These are phyloP conservation scores for Endotricha flammealis DNA, from an alignment of 2,888 invertebrate genomes.

Conservation along the genomic window DNA sequence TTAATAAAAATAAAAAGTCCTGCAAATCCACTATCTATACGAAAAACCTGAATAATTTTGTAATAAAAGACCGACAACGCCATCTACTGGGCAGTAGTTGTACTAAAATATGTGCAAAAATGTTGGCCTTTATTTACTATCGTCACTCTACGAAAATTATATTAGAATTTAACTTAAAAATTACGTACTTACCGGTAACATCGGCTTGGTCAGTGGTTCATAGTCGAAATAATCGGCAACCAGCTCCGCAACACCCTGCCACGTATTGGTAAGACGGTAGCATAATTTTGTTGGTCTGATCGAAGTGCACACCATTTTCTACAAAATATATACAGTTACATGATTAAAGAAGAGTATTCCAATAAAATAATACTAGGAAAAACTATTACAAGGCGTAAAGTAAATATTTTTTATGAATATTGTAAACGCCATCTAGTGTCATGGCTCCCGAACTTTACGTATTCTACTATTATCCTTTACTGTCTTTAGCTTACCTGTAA, in stretches of 20 bases:
- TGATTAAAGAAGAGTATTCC: too few relatives aligned
- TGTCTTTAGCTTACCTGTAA: conserved; percentile 84
- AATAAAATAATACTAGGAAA: too few relatives aligned
- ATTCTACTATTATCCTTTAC: too few relatives aligned
- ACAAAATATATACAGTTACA: conserved; percentile 27
- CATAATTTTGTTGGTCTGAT: conserved; percentile 87
- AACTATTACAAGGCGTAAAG: too few relatives aligned
- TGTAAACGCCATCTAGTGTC: conserved; percentile 26
- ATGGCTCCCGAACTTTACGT: neutral
- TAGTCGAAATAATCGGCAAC: conserved; percentile 88
- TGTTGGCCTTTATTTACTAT: too few relatives aligned
- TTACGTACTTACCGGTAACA: conserved; percentile 82
- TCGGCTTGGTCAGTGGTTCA: conserved; percentile 82
- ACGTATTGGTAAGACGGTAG: conserved; percentile 82
- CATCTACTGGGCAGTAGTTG: conserved; percentile 31
- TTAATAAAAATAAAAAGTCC: too few relatives aligned
- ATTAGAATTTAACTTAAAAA: too few relatives aligned
- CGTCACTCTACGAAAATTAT: too few relatives aligned
- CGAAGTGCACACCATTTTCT: conserved; percentile 94
- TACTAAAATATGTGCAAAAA: neutral
- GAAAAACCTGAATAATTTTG: too few relatives aligned
- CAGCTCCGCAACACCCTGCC: conserved; percentile 85
- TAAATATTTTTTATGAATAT: neutral
- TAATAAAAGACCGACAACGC: too few relatives aligned
- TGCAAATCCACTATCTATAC: too few relatives aligned